Evolutionary conservation across 2,797 vertebrate species (phyloP).

Genomic region (Sardinella longiceps): DNA sequence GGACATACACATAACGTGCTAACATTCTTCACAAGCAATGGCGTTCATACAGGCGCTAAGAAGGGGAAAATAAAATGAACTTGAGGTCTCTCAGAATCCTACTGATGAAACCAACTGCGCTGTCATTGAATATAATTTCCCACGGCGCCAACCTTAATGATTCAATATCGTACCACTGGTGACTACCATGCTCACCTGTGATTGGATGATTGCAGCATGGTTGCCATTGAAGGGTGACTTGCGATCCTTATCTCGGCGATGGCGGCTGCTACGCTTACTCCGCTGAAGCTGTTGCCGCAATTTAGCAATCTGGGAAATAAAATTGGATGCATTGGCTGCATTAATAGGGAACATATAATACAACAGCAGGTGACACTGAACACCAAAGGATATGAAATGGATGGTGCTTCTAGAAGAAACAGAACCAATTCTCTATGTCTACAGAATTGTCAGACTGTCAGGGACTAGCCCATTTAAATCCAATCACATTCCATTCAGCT

Average conservation of each 20-base stretch:
- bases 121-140: not conserved
- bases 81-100: not conserved
- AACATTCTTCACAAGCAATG: too few relatives aligned
- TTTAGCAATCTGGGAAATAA: slow-evolving; percentile 87
- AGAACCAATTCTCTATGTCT: not conserved
- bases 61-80: not conserved
- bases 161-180: not conserved
- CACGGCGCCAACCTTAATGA: not conserved
- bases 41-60: too few relatives aligned
- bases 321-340: too few relatives aligned
- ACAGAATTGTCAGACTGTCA: too few relatives aligned
- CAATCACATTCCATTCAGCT: not conserved
- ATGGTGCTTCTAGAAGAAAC: not conserved
- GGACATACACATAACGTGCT: not conserved
- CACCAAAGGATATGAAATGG: not conserved
- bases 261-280: slow-evolving; percentile 97
- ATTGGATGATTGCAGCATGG: slow-evolving; percentile 92
- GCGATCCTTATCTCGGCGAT: slow-evolving; percentile 95
- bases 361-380: not conserved
- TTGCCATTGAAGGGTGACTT: slow-evolving; percentile 98
- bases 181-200: slow-evolving; percentile 80
- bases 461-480: not conserved
- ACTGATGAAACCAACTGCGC: not conserved
- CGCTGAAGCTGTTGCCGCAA: slow-evolving; percentile 96
- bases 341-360: too few relatives aligned